Conservation (phyloP, 1,140 invertebrate genomes). For the Tribolium madens region DNA sequence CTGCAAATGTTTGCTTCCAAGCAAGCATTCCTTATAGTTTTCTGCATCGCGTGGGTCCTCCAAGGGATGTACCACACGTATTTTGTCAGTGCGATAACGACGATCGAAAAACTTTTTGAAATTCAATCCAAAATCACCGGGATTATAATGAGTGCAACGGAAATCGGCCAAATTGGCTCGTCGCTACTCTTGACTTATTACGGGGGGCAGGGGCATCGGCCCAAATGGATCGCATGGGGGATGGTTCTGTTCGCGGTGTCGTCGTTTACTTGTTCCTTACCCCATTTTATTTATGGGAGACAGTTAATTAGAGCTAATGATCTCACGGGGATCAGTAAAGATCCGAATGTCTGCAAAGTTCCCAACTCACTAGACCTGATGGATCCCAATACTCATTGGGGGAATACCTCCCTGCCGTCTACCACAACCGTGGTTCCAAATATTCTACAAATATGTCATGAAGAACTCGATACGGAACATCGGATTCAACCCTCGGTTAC, state of each 20-base stretch:
- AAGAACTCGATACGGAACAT: conserved; percentile 72
- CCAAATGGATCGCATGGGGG: conserved; percentile 95
- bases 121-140: conserved; percentile 96
- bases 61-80: conserved; percentile 97
- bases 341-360: conserved; percentile 60
- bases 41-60: conserved; percentile 89
- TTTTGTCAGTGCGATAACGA: conserved; percentile 96
- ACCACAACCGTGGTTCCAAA: conserved; percentile 55
- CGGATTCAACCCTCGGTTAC: conserved; percentile 81
- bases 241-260: conserved; percentile 91
- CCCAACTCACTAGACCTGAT: conserved; percentile 41
- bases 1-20: conserved; percentile 86
- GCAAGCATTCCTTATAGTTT: conserved; percentile 87
- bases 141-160: conserved; percentile 92
- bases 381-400: conserved; percentile 16
- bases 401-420: conserved; percentile 1
- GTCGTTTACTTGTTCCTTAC: conserved; percentile 87
- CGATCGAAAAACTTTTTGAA: conserved; percentile 96
- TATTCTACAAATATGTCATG: conserved; percentile 68
- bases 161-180: conserved; percentile 93
- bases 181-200: conserved; percentile 92
- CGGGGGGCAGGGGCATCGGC: conserved; percentile 92
- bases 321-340: conserved; percentile 62
- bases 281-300: conserved; percentile 84
- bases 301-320: conserved; percentile 77